These are phyloP conservation scores for Acleris cristana DNA, from an alignment of 2,888 invertebrate species.

Conservation along the genomic window DNA sequence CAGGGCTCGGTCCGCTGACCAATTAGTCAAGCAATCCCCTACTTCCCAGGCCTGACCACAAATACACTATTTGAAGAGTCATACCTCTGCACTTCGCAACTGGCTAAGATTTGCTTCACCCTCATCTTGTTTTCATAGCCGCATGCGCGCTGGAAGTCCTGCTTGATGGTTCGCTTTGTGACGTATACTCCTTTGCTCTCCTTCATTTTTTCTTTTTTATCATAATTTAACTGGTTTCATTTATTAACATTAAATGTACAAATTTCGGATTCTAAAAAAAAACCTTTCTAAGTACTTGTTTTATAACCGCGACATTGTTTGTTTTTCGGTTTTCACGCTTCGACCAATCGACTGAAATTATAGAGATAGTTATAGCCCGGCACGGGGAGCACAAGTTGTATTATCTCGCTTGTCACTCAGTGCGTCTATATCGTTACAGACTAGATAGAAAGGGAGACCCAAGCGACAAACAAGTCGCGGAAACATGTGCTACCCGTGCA, in stretches of 20 bases:
- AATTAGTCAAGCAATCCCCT: too few species aligned
- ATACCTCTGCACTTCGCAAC: constrained; percentile 35
- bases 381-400: too few species aligned
- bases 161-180: constrained; percentile 48
- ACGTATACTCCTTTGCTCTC: constrained; percentile 58
- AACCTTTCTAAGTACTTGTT: background rate
- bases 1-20: too few species aligned
- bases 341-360: too few species aligned
- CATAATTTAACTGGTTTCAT: constrained; percentile 50
- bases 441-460: too few species aligned
- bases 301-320: background rate
- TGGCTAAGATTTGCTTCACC: background rate
- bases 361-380: too few species aligned
- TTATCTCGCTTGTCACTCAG: too few species aligned
- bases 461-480: too few species aligned
- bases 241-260: background rate
- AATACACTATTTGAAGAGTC: background rate
- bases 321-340: too few species aligned
- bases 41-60: too few species aligned
- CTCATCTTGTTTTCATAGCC: background rate
- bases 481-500: too few species aligned
- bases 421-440: too few species aligned
- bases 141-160: constrained; percentile 40
- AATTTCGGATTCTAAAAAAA: background rate
- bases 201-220: constrained; percentile 63